Evolutionary conservation across 2,888 invertebrate genomes (phyloP).

Genomic region (Meganola albula): DNA sequence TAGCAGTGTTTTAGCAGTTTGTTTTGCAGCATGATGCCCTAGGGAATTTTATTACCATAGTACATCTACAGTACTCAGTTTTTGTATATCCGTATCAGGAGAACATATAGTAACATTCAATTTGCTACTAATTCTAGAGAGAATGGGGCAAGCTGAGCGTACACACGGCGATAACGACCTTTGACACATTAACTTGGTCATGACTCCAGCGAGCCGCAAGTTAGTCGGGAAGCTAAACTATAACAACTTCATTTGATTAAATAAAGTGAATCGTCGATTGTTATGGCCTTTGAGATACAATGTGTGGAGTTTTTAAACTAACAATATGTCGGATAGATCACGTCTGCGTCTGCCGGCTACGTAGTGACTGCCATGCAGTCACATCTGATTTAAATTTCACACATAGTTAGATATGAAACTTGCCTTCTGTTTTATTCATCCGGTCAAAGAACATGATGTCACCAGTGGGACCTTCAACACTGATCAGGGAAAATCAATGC

Average conservation of each 20-base stretch:
- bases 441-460: conserved; percentile 47
- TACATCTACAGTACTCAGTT: no score
- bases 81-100: no score
- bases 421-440: conserved; percentile 50
- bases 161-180: conserved; percentile 24
- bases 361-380: conserved; percentile 18
- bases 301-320: no score
- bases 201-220: conserved; percentile 13
- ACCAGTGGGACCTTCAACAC: conserved; percentile 28
- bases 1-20: no score
- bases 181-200: conserved; percentile 14
- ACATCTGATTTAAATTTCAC: conserved; percentile 47
- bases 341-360: neutral
- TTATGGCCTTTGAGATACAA: conserved; percentile 13
- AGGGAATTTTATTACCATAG: no score
- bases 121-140: no score
- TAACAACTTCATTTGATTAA: conserved; percentile 24
- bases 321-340: no score
- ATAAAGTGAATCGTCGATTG: conserved; percentile 14
- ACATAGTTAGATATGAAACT: conserved; percentile 35
- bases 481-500: conserved; percentile 16
- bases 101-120: no score
- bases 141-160: conserved; percentile 24
- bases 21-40: no score
- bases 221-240: conserved; percentile 11